phyloP scores from a whole-genome alignment of 1,140 invertebrate species.

The Aphelinus certus region DNA sequence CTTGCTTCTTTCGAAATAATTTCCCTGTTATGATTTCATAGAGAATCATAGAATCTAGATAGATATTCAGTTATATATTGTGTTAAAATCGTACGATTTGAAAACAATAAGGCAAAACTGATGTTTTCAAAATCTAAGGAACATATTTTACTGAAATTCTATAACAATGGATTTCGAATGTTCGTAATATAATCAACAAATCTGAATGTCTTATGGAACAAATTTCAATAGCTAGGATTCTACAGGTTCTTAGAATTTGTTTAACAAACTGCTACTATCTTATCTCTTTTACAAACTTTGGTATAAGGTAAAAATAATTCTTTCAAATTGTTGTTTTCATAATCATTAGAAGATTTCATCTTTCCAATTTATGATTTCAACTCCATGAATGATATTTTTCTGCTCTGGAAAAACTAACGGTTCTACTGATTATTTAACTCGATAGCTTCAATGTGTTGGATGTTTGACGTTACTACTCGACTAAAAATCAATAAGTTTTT shows the following conservation, averaged over 20 bases:
- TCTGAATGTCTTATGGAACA: constrained; percentile 16
- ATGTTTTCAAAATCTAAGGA: too few relatives aligned
- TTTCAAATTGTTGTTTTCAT: background rate
- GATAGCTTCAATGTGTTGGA: constrained; percentile 23
- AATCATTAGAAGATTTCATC: background rate
- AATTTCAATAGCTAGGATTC: constrained; percentile 14
- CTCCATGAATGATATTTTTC: background rate
- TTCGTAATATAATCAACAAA: too few relatives aligned
- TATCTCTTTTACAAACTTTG: constrained; percentile 6
- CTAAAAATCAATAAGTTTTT: constrained; percentile 7
- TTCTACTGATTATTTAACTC: constrained; percentile 1
- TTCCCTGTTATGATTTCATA: constrained; percentile 13
- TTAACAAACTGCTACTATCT: constrained; percentile 3
- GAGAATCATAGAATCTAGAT: constrained; percentile 11
- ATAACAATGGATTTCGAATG: too few relatives aligned
- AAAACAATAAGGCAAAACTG: too few relatives aligned
- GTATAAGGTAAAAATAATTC: background rate
- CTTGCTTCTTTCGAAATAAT: constrained; percentile 15
- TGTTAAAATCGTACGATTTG: too few relatives aligned
- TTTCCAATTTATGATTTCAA: constrained; percentile 10
- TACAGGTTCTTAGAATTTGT: constrained; percentile 7
- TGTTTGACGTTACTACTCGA: constrained; percentile 27
- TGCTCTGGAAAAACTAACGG: constrained; percentile 18
- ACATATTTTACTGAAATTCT: too few relatives aligned
- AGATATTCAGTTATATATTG: background rate